Evolutionary conservation across 2,888 invertebrate genomes (phyloP), one percentile per base, ranked within the genome.

Genomic region (Cecidostiba fungosa): DNA sequence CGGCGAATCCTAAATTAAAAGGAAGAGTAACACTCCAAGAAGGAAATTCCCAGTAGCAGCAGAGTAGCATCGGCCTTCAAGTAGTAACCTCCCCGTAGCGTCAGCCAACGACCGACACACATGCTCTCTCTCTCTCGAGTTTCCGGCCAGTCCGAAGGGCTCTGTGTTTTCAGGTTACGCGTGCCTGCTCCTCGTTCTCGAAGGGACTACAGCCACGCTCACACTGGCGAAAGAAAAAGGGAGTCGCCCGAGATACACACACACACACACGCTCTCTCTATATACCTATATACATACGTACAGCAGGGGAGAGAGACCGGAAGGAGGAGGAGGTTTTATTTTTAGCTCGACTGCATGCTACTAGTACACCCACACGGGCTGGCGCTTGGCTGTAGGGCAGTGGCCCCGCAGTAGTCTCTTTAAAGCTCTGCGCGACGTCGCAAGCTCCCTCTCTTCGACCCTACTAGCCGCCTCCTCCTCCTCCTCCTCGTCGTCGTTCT

Each of bases 101-200:
- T 77, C 77, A 77, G 59, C 23, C 62, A 62, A 62, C 62, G 62
- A 62, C 62, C 62, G 62, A n/a, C 62, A 62, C 26, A 62, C 62
- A 62, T 62, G 62, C 62, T 32, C 32, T 16, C 36, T 36, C 70
- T 26, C 0, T 26, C 8, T 70, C 36, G 16, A 70, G 32, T 36
- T n/a, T 36, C n/a, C 29, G 36, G 50, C 39, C 16, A 12, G n/a
- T 10, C 19, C 59, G 43, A 78, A 59, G 54, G 79, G 23, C n/a
- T 59, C 19, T 50, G 54, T 70, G 70, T 79, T 78, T 79, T 79
- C 29, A 79, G 79, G 73, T 81, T 74, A 81, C 81, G 62, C 73
- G 73, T 81, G 73, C 62, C 73, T 43, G 62, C 54, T 43, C 62
- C 23, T 80, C 59, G n/a, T 54, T 29, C 54, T 70, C 74, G 47